Evolutionary conservation across 2,113 vertebrate genomes (phyloP).

Genomic region (Megaleporinus macrocephalus): DNA sequence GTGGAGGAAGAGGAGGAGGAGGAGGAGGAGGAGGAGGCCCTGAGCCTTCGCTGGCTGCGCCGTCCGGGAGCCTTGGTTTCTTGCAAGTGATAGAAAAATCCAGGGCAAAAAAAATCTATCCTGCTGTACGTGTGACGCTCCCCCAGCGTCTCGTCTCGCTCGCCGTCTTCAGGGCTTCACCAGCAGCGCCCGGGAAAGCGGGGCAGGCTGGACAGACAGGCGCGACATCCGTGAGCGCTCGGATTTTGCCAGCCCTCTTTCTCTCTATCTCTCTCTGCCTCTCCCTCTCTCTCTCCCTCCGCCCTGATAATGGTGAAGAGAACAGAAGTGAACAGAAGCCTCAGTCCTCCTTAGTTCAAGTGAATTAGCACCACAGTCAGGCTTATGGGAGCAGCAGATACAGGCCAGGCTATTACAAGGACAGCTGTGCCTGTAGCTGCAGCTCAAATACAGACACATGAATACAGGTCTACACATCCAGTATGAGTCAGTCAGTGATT

Average conservation of each 20-base stretch:
- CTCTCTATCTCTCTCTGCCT: not conserved
- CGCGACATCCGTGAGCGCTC: conserved; percentile 46
- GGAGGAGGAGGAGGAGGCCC: too few relatives aligned
- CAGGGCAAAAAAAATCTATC: conserved; percentile 30
- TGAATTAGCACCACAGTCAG: not conserved
- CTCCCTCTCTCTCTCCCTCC: conserved; percentile 10
- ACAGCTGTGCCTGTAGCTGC: too few relatives aligned
- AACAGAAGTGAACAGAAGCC: not conserved
- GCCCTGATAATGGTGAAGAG: conserved; percentile 27
- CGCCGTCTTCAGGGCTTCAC: not conserved
- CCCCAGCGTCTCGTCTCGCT: conserved; percentile 27
- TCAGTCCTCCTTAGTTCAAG: not conserved
- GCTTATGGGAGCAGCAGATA: too few relatives aligned
- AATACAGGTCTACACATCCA: too few relatives aligned
- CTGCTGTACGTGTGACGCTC: conserved; percentile 42
- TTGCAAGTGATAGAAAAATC: conserved; percentile 53
- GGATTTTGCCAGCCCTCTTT: not conserved
- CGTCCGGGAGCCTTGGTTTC: conserved; percentile 40
- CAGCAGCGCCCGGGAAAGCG: conserved; percentile 39
- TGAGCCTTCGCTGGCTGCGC: not conserved
- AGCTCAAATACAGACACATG: too few relatives aligned
- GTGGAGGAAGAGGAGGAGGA: not conserved
- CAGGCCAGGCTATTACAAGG: too few relatives aligned
- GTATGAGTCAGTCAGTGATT: too few relatives aligned
- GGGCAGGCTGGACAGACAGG: conserved; percentile 42